Evolutionary conservation across 92 coral and sea anemone species (phyloP).

Genomic region (Phenganax marumi): DNA sequence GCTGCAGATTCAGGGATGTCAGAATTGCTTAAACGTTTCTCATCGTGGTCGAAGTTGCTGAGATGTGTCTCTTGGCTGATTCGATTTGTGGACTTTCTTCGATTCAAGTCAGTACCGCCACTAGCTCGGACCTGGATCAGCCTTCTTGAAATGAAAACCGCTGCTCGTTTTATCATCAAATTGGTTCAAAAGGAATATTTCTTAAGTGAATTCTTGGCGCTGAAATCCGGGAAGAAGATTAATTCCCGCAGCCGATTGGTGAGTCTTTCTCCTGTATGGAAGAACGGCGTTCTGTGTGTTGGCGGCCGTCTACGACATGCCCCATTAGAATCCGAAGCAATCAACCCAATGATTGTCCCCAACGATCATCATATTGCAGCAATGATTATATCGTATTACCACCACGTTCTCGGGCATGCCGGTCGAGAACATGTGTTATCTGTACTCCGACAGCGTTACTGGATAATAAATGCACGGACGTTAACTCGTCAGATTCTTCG

Average conservation of each 20-base stretch:
- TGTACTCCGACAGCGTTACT: conserved; percentile 40
- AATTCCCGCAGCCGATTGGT: conserved; percentile 50
- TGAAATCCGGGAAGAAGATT: conserved; percentile 16
- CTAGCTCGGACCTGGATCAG: neutral
- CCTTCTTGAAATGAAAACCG: conserved; percentile 43
- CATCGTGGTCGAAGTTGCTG: conserved; percentile 57
- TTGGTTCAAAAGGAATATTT: conserved; percentile 41
- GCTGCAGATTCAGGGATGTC: conserved; percentile 8
- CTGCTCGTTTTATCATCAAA: conserved; percentile 35
- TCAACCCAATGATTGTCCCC: conserved; percentile 50
- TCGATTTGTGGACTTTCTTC: conserved; percentile 46
- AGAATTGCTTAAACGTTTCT: conserved; percentile 24
- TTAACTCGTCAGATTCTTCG: conserved; percentile 48
- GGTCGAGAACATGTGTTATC: conserved; percentile 51
- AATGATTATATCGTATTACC: conserved; percentile 38
- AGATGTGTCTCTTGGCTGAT: conserved; percentile 53
- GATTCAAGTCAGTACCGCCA: neutral
- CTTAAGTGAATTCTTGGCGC: conserved; percentile 29
- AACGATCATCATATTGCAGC: conserved; percentile 49
- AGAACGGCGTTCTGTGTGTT: conserved; percentile 39
- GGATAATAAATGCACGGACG: conserved; percentile 49
- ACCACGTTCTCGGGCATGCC: conserved; percentile 44
- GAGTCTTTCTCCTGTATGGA: conserved; percentile 48
- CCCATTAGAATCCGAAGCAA: conserved; percentile 38
- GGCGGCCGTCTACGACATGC: conserved; percentile 48